Evolutionary conservation across 2,113 vertebrate species (phyloP).

Genomic region (Oryzias javanicus): DNA sequence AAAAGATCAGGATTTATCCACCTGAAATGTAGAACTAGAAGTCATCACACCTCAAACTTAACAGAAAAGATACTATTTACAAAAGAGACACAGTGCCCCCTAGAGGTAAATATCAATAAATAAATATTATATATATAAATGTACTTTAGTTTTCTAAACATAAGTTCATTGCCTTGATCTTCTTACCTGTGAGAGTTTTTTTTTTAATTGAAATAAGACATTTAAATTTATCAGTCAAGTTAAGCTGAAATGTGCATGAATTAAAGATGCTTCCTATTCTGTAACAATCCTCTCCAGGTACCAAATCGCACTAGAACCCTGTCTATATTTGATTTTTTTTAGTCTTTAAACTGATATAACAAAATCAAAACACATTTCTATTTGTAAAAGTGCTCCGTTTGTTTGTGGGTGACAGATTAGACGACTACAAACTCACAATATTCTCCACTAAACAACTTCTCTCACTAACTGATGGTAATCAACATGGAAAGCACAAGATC

Average conservation of each 20-base stretch:
- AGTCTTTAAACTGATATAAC: no score
- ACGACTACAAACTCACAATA: neutral
- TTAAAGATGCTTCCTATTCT: no score
- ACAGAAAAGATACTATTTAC: conserved; percentile 3
- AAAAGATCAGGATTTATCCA: conserved; percentile 38
- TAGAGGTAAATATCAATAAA: conserved; percentile 64
- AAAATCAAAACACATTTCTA: neutral
- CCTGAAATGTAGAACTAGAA: conserved; percentile 57
- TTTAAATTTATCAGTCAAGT: no score
- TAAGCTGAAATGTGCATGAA: no score
- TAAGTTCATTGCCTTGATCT: neutral
- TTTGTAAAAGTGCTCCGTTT: conserved; percentile 7
- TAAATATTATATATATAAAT: no score
- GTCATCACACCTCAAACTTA: conserved; percentile 41
- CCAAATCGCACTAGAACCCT: no score
- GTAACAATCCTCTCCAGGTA: no score
- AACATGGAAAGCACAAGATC: conserved; percentile 10
- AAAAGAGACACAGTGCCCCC: conserved; percentile 87
- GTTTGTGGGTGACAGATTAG: conserved; percentile 9
- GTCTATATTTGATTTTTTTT: no score
- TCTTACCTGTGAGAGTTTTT: neutral
- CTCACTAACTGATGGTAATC: conserved; percentile 38
- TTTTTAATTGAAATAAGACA: no score
- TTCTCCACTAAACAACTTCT: conserved; percentile 30
- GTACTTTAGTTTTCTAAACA: neutral